A percentile compares a stretch with the other conserved stretches of the same genome.
These are phyloP conservation scores for Manacus vitellinus DNA, from an alignment of 2,113 vertebrate genomes.

Conservation along the genomic window DNA sequence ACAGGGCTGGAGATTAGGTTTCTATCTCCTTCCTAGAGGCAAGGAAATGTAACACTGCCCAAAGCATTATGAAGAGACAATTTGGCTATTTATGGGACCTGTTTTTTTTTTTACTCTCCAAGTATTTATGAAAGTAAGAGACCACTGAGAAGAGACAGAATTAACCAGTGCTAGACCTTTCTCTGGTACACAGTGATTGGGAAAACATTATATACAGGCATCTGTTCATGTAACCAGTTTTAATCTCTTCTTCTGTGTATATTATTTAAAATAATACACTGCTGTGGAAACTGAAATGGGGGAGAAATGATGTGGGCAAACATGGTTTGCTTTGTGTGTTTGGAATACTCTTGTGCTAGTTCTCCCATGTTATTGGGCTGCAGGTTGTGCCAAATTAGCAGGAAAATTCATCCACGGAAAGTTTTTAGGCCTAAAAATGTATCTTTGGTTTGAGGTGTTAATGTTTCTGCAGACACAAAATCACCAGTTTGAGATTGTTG, in stretches of 20 bases:
- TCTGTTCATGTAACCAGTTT: background rate
- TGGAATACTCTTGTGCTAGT: background rate
- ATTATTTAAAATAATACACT: background rate
- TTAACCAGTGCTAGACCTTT: background rate
- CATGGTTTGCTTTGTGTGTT: background rate
- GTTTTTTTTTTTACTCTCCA: accelerated
- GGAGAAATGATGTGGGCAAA: background rate
- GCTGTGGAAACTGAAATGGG: background rate
- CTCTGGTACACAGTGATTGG: background rate
- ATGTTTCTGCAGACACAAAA: background rate
- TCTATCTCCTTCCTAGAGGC: background rate
- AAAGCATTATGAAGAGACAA: background rate
- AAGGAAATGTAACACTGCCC: background rate
- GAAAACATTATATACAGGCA: background rate
- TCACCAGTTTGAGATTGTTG: background rate
- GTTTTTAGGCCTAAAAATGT: background rate
- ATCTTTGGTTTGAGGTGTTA: background rate
- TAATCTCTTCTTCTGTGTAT: background rate
- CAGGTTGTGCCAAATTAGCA: background rate
- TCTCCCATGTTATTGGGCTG: background rate
- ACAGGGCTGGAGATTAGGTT: background rate
- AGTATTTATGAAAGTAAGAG: background rate
- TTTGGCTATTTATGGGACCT: background rate
- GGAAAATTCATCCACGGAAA: background rate
- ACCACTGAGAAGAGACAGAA: background rate